Base-by-base conservation (phyloP, 2,113 vertebrate species). In the Acinonyx jubatus region DNA sequence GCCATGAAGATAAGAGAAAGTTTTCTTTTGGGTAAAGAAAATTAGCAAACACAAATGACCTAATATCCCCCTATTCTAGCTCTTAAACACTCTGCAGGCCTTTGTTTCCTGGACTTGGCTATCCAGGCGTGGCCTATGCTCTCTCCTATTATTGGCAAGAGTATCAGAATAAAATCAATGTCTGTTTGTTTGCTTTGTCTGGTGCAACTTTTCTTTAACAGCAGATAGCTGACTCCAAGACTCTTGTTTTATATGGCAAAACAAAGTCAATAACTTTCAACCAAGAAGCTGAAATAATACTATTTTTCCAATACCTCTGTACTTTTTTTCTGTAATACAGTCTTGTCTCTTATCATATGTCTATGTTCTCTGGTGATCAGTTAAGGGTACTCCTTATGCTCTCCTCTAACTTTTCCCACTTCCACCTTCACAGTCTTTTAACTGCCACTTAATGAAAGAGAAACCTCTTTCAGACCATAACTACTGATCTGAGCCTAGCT, bases 121-220 rank as follows among this genome's bases (percentile, higher is more conserved):
- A 31, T 21, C 18, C 3, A 68, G 48, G 0, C 33, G 3, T 45
- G 13, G 1, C 13, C 27, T n/a, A 21, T 10, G 10, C 0, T 89
- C 13, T 74, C n/a, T 41, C 16, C 55, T 79, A 15, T 31, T 27
- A 33, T 23, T 89, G 50, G 9, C 29, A 74, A 31, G 6, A 31
- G 12, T 23, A 80, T 41, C 36, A 71, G 63, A 45, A 63, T 84
- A 48, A 66, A 83, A 38, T 73, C 52, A 21, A 5, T 89, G 52
- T 78, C 48, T 79, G 36, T 48, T 48, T 41, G 21, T 18, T 91
- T 12, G 9, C 63, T 83, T 50, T 96, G 48, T 57, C 45, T 68
- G 8, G 18, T 63, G 4, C 36, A 13, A 1, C 50, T 50, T 91
- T 68, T 48, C 76, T 33, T 87, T 57, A 73, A 68, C 27, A 23